Conservation (phyloP, 2,888 invertebrate species). For the Watsonalla binaria region DNA sequence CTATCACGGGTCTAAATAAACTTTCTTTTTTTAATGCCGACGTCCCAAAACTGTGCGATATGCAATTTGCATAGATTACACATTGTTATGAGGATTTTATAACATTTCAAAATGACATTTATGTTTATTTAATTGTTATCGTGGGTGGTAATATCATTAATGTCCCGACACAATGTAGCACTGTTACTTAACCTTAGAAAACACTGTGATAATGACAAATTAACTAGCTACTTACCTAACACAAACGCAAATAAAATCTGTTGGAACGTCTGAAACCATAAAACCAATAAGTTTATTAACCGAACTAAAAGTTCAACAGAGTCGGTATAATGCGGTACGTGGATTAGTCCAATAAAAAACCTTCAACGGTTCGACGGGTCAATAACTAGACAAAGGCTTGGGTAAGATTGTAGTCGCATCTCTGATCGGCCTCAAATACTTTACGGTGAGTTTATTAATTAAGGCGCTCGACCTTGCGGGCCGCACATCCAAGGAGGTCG, state of each 20-base stretch:
- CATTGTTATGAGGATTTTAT: slow-evolving; percentile 31
- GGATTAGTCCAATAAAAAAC: slow-evolving; percentile 50
- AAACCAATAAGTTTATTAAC: not conserved
- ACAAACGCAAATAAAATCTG: not conserved
- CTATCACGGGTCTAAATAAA: slow-evolving; percentile 18
- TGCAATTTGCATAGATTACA: slow-evolving; percentile 32
- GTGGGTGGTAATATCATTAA: slow-evolving; percentile 24
- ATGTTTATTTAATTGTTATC: slow-evolving; percentile 27
- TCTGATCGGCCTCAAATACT: slow-evolving; percentile 77
- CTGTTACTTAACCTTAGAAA: slow-evolving; percentile 10
- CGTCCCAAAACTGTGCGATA: slow-evolving; percentile 17
- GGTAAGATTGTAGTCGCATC: slow-evolving; percentile 70
- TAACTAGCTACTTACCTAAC: slow-evolving; percentile 13
- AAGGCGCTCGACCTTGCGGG: slow-evolving; percentile 77
- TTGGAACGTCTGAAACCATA: not conserved
- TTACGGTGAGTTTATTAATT: slow-evolving; percentile 79
- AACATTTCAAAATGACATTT: slow-evolving; percentile 24
- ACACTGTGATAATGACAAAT: not conserved
- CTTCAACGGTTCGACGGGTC: slow-evolving; percentile 56
- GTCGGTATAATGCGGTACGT: slow-evolving; percentile 1
- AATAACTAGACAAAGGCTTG: slow-evolving; percentile 75
- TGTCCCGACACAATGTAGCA: slow-evolving; percentile 20
- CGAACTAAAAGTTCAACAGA: slow-evolving; percentile 2
- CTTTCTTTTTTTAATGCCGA: slow-evolving; percentile 29
- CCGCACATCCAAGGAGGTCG: slow-evolving; percentile 77